Evolutionary conservation across 1,140 invertebrate genomes (phyloP).

Genomic region (Tetramorium simillimum): DNA sequence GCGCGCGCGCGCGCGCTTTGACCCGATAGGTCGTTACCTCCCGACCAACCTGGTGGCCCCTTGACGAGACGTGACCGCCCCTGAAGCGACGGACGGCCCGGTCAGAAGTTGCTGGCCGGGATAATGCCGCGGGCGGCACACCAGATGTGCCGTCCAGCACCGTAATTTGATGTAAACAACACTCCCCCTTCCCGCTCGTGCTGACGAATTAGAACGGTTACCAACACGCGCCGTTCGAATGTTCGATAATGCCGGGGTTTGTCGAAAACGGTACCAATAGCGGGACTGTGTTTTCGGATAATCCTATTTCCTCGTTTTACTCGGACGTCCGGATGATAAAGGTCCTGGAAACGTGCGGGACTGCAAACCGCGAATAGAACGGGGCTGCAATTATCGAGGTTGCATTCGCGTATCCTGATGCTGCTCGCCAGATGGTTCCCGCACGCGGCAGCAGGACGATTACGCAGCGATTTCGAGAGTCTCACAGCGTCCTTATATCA

Average conservation of each 20-base stretch:
- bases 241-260: neutral
- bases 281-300: conserved; percentile 26
- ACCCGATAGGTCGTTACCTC: conserved; percentile 73
- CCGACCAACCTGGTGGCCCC: conserved; percentile 68
- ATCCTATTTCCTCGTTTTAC: conserved; percentile 22
- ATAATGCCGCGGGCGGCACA: conserved; percentile 28
- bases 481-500: conserved; percentile 48
- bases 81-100: conserved; percentile 54
- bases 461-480: conserved; percentile 50
- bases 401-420: conserved; percentile 54
- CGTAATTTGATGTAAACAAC: conserved; percentile 49
- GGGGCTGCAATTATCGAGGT: conserved; percentile 44
- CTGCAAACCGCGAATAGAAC: conserved; percentile 19
- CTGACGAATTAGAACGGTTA: conserved; percentile 32
- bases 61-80: conserved; percentile 75
- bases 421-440: conserved; percentile 53
- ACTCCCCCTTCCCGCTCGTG: neutral
- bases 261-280: conserved; percentile 18
- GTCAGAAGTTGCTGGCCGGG: conserved; percentile 30
- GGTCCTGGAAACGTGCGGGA: neutral
- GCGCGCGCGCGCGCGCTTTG: conserved; percentile 41
- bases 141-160: conserved; percentile 39
- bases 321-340: conserved; percentile 26
- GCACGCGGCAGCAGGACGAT: conserved; percentile 31
- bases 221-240: conserved; percentile 31